Conservation (phyloP, 1,140 invertebrate species). For the Globodera rostochiensis region DNA sequence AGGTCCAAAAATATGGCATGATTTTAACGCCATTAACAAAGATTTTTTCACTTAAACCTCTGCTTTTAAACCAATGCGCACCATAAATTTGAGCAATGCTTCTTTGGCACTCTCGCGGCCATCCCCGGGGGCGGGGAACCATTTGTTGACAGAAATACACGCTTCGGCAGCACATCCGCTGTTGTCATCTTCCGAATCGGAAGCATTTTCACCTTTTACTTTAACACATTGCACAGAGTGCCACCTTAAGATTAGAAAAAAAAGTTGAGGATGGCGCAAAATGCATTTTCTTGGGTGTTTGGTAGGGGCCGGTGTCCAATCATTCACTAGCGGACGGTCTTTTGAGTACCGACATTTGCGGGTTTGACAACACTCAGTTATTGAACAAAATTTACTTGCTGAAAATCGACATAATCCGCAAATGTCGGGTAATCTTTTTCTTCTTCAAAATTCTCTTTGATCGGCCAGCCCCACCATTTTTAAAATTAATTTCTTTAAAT, state of each 20-base stretch:
- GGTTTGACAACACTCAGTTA: too few species aligned
- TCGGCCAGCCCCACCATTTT: too few species aligned
- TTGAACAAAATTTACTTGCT: too few species aligned
- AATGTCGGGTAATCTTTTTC: too few species aligned
- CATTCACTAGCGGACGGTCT: too few species aligned
- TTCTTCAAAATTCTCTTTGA: too few species aligned
- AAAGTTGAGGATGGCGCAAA: not conserved
- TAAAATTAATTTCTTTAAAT: too few species aligned
- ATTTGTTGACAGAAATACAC: conserved; percentile 36
- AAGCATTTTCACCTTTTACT: conserved; percentile 33
- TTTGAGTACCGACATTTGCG: too few species aligned
- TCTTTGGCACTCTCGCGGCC: conserved; percentile 21
- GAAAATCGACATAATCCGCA: too few species aligned
- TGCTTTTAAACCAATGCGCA: not conserved
- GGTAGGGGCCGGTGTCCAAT: too few species aligned
- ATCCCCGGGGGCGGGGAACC: conserved; percentile 32
- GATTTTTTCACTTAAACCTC: not conserved
- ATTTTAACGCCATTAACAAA: not conserved
- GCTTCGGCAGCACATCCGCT: not conserved
- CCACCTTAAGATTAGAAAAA: conserved; percentile 70
- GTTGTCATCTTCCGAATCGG: conserved; percentile 62
- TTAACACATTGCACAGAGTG: conserved; percentile 86
- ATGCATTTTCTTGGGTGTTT: not conserved
- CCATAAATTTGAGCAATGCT: conserved; percentile 30
- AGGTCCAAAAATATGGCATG: too few species aligned